Evolutionary conservation across 2,113 vertebrate species (phyloP), one percentile per base, ranked within the genome.

Genomic region (Phyllostomus hastatus): DNA sequence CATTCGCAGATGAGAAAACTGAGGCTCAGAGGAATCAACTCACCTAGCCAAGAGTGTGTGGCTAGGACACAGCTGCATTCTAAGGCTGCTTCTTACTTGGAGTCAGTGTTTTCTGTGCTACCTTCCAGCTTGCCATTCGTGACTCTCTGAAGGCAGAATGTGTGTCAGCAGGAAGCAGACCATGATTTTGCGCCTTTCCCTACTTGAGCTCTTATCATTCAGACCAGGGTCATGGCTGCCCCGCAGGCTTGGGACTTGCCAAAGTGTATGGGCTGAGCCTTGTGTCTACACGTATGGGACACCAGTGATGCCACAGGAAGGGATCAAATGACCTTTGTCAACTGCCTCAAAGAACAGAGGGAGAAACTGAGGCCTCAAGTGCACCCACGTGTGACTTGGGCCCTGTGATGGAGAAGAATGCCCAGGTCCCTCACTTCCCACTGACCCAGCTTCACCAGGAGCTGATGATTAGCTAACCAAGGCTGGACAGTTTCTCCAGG

Each of bases 1-100:
- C 90, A 84, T 54, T 96, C 89, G 61, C 14, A 87, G 95, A 38
- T 38, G 35, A 73, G 35, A 12, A 66, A 84, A 91, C 11, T 14
- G 59, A 84, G 83, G 69, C 31, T 67, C 67, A 12, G 35, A 84
- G 20, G 22, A 35, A 50, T 26, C 48, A 20, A 64, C 41, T 43
- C 22, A 31, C 33, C 16, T 28, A 41, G 22, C 11, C 48, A 57
- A 73, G 59, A 52, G 0, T 4, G 14, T 61, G 52, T 20, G 16
- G 52, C 10, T 82, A 70, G 61, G 54, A 82, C 41, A 88, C 31
- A 48, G 67, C 33, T 64, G 48, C 11, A 46, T 61, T 69, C 28
- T 16, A 48, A 35, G 81, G 69, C 64, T 48, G 33, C 31, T 83
- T 26, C 35, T 92, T 26, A 59, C 24, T 38, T 38, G 33, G 76